Evolutionary conservation across 1,140 invertebrate genomes (phyloP), one percentile per base, ranked within the genome.

Genomic region (Drosophila santomea): DNA sequence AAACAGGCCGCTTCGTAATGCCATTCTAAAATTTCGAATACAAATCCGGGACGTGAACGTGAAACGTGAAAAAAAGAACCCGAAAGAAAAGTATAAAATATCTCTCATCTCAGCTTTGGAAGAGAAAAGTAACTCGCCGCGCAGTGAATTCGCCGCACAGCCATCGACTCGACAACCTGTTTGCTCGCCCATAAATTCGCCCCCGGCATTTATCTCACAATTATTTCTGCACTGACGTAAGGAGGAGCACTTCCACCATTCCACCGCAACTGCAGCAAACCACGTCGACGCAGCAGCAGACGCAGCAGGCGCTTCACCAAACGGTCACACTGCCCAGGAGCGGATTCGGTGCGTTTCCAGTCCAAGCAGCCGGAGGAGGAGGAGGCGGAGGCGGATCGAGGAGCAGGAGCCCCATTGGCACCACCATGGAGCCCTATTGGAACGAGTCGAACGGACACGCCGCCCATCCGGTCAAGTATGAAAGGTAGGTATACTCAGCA

Each of bases 381-480:
- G 60, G 45, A 28, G 23, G 45, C 47, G 51, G 43, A 61, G 71
- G 41, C 71, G 28, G 64, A 68, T 63, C 47, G 64, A 35, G 64
- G 35, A 79, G 59, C 39, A 66, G 39, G 25, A 51, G 48, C n/a
- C 25, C 28, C 48, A 14, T 12, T 7, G 10, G 10, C 35, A 57
- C 47, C 68, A 82, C 28, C 36, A 92, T 92, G 91, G 91, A 92
- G 68, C 90, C 89, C 58, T 92, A 91, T 66, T 92, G 91, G 91
- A 91, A 63, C 76, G 91, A 92, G 68, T 56, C 91, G 15, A 92
- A 92, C 62, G 91, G 91, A 72, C 91, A 92, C 72, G 83, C 91
- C 74, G 77, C 91, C 71, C 91, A 92, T 88, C 81, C 91, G 75
- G 91, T 92, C 66, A 92, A 92, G 82, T 92, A 92, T 91, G 91